These are phyloP conservation scores for Phyllotreta cruciferae DNA, from an alignment of 2,888 invertebrate species.

Conservation along the genomic window DNA sequence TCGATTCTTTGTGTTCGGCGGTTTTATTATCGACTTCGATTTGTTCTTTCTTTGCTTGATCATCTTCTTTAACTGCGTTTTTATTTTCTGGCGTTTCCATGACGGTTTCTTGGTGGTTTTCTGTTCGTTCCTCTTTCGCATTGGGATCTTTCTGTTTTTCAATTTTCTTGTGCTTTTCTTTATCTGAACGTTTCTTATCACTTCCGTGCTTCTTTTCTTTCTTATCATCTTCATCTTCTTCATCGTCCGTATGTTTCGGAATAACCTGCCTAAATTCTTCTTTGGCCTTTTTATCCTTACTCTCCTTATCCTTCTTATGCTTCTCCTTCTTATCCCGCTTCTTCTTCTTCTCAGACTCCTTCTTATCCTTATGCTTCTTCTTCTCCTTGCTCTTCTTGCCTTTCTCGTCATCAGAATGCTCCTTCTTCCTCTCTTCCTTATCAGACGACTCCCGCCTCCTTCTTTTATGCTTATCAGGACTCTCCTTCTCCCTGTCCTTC, in stretches of 20 bases:
- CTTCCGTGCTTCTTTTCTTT: slow-evolving; percentile 62
- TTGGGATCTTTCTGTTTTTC: slow-evolving; percentile 54
- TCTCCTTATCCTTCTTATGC: slow-evolving; percentile 56
- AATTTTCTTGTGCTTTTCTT: slow-evolving; percentile 50
- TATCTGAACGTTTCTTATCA: slow-evolving; percentile 44
- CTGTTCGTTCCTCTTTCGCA: slow-evolving; percentile 62
- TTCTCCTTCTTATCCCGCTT: slow-evolving; percentile 61
- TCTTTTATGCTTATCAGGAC: slow-evolving; percentile 55
- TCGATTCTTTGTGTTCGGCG: too few species aligned
- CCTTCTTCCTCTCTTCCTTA: slow-evolving; percentile 49
- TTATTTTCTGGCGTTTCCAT: slow-evolving; percentile 59
- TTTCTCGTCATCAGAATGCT: slow-evolving; percentile 56
- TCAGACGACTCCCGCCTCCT: slow-evolving; percentile 51
- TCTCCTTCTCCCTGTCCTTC: slow-evolving; percentile 52
- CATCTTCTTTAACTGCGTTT: slow-evolving; percentile 51
- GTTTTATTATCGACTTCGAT: slow-evolving; percentile 60
- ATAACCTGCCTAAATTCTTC: slow-evolving; percentile 49
- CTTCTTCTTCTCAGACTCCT: slow-evolving; percentile 59
- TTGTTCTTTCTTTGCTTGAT: slow-evolving; percentile 47
- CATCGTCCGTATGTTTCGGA: slow-evolving; percentile 55
- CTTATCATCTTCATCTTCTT: slow-evolving; percentile 42
- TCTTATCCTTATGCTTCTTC: slow-evolving; percentile 65
- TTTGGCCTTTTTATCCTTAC: slow-evolving; percentile 53
- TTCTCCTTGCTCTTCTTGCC: slow-evolving; percentile 61
- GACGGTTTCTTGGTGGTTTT: slow-evolving; percentile 59